Percentiles rank a stretch among this genome's conserved stretches.
These are phyloP conservation scores for Tubulanus polymorphus DNA, from an alignment of 2,888 invertebrate genomes.

Conservation along the genomic window DNA sequence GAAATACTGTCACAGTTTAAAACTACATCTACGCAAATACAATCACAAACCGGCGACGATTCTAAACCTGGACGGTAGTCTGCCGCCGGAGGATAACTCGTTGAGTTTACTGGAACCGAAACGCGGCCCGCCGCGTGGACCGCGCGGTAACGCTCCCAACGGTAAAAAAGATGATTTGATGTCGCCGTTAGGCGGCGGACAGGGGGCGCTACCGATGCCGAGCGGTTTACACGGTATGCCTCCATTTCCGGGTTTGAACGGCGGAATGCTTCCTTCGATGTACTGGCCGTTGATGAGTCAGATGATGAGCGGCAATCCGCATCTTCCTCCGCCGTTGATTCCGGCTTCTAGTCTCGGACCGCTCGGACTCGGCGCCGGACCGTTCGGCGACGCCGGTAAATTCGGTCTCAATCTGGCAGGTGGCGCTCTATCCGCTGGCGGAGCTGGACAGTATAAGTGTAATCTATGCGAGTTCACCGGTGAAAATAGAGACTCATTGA, in stretches of 20 bases:
- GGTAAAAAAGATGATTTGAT: constrained; percentile 27
- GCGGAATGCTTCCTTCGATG: constrained; percentile 30
- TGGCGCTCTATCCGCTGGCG: too few relatives aligned
- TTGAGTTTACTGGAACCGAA: constrained; percentile 44
- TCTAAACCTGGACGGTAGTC: constrained; percentile 49
- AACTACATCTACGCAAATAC: constrained; percentile 89
- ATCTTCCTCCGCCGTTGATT: constrained; percentile 16
- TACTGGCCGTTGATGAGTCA: constrained; percentile 40
- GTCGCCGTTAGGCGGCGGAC: constrained; percentile 20
- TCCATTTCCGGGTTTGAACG: constrained; percentile 29
- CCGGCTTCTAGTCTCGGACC: constrained; percentile 10
- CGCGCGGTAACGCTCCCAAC: constrained; percentile 37
- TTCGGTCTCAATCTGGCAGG: too few relatives aligned
- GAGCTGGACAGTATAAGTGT: too few relatives aligned
- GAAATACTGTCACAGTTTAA: constrained; percentile 96
- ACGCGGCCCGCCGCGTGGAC: constrained; percentile 49
- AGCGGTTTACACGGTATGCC: too few relatives aligned
- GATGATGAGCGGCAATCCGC: constrained; percentile 17
- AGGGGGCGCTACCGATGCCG: constrained; percentile 15
- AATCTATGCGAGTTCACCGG: constrained; percentile 51
- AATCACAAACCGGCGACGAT: constrained; percentile 86
- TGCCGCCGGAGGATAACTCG: constrained; percentile 44
- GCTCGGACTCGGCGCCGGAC: background rate
- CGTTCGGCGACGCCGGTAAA: constrained; percentile 6
- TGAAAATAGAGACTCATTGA: constrained; percentile 41